Evolutionary conservation across 2,797 vertebrate genomes (phyloP).

Genomic region (Chaetophractus vellerosus): DNA sequence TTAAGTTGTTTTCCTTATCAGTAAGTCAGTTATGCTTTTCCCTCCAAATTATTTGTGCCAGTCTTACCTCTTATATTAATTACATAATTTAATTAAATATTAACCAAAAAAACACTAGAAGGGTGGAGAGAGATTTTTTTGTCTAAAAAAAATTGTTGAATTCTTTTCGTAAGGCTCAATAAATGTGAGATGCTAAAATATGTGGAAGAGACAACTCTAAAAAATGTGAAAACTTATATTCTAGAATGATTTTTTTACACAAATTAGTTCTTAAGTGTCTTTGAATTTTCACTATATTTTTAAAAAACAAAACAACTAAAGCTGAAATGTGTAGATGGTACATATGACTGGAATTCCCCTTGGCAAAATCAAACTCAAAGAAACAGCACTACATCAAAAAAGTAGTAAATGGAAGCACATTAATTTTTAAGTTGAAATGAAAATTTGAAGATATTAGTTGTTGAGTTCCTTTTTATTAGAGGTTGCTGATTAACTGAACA

Average conservation of each 20-base stretch:
- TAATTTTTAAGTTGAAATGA: slow-evolving; percentile 50
- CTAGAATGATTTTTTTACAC: slow-evolving; percentile 44
- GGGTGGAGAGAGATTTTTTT: slow-evolving; percentile 28
- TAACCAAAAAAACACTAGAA: background rate
- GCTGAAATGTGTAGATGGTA: background rate
- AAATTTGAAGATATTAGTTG: background rate
- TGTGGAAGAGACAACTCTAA: background rate
- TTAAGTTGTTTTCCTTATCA: slow-evolving; percentile 42
- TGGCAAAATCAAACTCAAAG: slow-evolving; percentile 50
- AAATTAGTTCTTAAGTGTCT: slow-evolving; percentile 8
- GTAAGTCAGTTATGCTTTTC: background rate
- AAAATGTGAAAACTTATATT: slow-evolving; percentile 46
- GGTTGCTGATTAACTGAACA: background rate
- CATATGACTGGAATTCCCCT: slow-evolving; percentile 7
- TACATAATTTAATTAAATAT: slow-evolving; percentile 33
- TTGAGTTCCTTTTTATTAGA: background rate
- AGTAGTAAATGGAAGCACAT: background rate
- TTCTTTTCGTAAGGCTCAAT: background rate
- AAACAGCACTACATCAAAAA: background rate
- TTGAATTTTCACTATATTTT: slow-evolving; percentile 36
- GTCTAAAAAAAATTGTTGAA: background rate
- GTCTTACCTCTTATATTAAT: slow-evolving; percentile 28
- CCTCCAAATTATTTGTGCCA: background rate
- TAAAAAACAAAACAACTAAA: slow-evolving; percentile 36
- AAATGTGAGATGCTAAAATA: slow-evolving; percentile 56